phyloP scores from a whole-genome alignment of 2,113 vertebrate species.

The Reinhardtius hippoglossoides region DNA sequence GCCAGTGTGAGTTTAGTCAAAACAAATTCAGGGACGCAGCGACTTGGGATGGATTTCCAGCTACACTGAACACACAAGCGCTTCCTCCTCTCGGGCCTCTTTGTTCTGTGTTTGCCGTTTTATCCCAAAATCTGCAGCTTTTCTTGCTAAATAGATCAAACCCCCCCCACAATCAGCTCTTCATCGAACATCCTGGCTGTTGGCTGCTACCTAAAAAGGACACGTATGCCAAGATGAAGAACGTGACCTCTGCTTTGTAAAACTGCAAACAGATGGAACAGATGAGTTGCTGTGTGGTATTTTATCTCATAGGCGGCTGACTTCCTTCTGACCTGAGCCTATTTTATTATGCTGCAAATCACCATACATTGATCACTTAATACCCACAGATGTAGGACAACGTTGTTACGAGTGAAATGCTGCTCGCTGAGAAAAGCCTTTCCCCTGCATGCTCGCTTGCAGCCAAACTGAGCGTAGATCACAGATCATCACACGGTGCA shows the following conservation, averaged over 20 bases:
- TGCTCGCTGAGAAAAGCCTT: constrained; percentile 22
- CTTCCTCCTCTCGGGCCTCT: constrained; percentile 2
- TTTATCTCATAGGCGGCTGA: constrained; percentile 35
- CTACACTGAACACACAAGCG: not conserved
- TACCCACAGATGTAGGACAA: constrained; percentile 50
- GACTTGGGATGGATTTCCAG: constrained; percentile 39
- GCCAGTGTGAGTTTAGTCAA: constrained; percentile 43
- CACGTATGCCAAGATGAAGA: constrained; percentile 58
- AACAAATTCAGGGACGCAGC: constrained; percentile 52
- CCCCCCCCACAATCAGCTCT: constrained; percentile 53
- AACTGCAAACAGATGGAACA: constrained; percentile 68
- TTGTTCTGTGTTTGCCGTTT: constrained; percentile 17
- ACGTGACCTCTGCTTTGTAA: constrained; percentile 58
- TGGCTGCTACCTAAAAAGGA: constrained; percentile 76
- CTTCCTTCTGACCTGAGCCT: constrained; percentile 36
- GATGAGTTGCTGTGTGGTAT: constrained; percentile 56
- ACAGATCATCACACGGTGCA: constrained; percentile 31
- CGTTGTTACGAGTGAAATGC: constrained; percentile 24
- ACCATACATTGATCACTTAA: constrained; percentile 44
- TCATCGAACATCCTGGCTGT: constrained; percentile 41
- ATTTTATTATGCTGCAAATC: constrained; percentile 58
- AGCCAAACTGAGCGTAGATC: constrained; percentile 13
- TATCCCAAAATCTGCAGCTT: constrained; percentile 44
- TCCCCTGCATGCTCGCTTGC: not conserved
- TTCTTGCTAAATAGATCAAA: constrained; percentile 71